Base-by-base conservation (phyloP, 2,113 vertebrate species). In the Arenaria interpres region DNA sequence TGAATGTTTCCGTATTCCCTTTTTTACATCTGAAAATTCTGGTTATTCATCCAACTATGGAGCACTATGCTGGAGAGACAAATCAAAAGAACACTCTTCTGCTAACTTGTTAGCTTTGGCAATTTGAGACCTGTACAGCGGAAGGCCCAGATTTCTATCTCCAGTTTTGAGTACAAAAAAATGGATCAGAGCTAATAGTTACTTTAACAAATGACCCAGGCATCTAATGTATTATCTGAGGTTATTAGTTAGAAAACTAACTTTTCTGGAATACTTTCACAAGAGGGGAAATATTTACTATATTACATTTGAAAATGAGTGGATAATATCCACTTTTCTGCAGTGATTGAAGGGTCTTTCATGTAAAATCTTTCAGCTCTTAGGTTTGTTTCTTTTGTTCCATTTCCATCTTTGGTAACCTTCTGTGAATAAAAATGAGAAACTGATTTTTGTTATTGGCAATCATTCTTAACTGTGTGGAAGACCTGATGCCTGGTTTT, bases 41-140 rank as follows among this genome's bases (percentile, higher is more conserved):
- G 60, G 20, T 82, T 82, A 41, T 54, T 85, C 11, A 51, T 28
- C 48, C 12, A 73, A 15, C 8, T 22, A 37, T 28, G 12, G n/a
- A 16, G 3, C 14, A 69, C 12, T 43, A 3, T 1, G 3, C 33
- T 71, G 32, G 59, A 73, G 50, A 43, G 1, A 1, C 1, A n/a
- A 8, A 35, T 57, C 30, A 57, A 66, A 74, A 53, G 13, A 86
- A 41, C 1, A 2, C 9, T 43, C 8, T 92, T n/a, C 33, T 80
- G 11, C 16, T 75, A n/a, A 45, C 10, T 24, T 43, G 12, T 69
- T 81, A 46, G 41, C 43, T 90, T 53, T 73, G 32, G 5, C 43
- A 77, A 12, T 13, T 45, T 59, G 27, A 67, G 46, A 83, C 17
- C 30, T 66, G 24, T 19, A 11, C 8, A 53, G 3, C n/a, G 10